Percentiles rank a stretch among this genome's conserved stretches.
Conservation (phyloP, 2,113 vertebrate species). For the Apeltes quadracus region DNA sequence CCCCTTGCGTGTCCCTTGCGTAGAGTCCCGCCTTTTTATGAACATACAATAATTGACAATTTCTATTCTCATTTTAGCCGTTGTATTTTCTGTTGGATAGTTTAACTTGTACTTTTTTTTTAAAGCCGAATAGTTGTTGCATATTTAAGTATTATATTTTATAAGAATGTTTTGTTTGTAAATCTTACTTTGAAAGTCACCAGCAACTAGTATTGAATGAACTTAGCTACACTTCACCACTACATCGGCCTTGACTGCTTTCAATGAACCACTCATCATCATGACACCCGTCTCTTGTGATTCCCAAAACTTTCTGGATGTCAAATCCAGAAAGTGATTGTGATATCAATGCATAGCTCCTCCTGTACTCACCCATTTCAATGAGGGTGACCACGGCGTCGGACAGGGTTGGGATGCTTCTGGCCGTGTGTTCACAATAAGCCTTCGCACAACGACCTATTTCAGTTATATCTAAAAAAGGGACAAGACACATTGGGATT, state of each 20-base stretch:
- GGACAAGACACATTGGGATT: neutral
- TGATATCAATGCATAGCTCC: fast-evolving
- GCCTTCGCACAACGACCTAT: slow-evolving; percentile 94
- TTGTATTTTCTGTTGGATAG: neutral
- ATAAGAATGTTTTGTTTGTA: neutral
- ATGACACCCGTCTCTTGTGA: neutral
- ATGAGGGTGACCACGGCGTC: slow-evolving; percentile 93
- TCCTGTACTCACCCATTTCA: slow-evolving; percentile 90
- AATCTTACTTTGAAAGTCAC: neutral
- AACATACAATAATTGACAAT: too few relatives aligned
- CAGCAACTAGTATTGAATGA: neutral
- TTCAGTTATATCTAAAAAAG: slow-evolving; percentile 88
- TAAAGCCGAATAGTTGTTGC: neutral
- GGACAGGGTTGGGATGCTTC: slow-evolving; percentile 91
- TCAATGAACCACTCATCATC: neutral
- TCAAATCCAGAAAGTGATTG: too few relatives aligned
- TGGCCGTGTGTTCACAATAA: slow-evolving; percentile 95
- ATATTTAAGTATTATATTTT: neutral
- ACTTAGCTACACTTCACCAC: neutral
- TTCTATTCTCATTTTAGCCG: neutral
- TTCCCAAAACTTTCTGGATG: neutral
- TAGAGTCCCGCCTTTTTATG: too few relatives aligned
- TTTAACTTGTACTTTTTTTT: neutral
- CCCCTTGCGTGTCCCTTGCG: too few relatives aligned
- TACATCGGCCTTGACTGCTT: neutral